Conservation (phyloP, 2,888 invertebrate genomes). For the Selenia dentaria region DNA sequence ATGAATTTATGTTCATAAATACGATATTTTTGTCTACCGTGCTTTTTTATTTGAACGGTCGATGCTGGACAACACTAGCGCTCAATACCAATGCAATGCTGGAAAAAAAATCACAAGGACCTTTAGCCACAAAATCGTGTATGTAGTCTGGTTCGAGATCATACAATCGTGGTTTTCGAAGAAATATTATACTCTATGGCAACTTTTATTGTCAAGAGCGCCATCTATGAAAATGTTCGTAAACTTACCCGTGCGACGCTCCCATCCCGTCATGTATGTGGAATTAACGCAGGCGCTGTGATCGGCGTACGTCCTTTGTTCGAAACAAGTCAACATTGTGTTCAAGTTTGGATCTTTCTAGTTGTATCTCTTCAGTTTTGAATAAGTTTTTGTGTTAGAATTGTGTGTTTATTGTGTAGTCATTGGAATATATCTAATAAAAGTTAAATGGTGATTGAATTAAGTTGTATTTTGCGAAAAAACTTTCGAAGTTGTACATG, state of each 20-base stretch:
- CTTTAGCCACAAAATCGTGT: too few species aligned
- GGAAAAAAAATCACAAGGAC: too few species aligned
- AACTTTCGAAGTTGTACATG: conserved; percentile 69
- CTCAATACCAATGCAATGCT: too few species aligned
- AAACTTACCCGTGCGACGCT: conserved; percentile 55
- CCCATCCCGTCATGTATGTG: conserved; percentile 46
- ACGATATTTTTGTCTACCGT: too few species aligned
- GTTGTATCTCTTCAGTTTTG: conserved; percentile 53
- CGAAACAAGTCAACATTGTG: conserved; percentile 83
- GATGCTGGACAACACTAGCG: too few species aligned
- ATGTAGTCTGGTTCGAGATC: too few species aligned
- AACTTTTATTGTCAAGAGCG: conserved; percentile 44
- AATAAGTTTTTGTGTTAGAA: conserved; percentile 59
- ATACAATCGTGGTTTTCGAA: too few species aligned
- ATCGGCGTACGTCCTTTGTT: conserved; percentile 83
- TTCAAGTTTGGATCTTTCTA: conserved; percentile 71
- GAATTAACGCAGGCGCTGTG: conserved; percentile 81
- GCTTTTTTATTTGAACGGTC: too few species aligned
- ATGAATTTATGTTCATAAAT: too few species aligned
- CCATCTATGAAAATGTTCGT: conserved; percentile 61
- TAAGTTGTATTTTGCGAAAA: conserved; percentile 50
- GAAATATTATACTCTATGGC: too few species aligned
- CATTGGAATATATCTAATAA: conserved; percentile 46
- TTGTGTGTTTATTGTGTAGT: conserved; percentile 53
- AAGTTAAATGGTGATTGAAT: conserved; percentile 43